These are phyloP conservation scores for Euzophera pinguis DNA, from an alignment of 2,888 invertebrate genomes.

Conservation along the genomic window DNA sequence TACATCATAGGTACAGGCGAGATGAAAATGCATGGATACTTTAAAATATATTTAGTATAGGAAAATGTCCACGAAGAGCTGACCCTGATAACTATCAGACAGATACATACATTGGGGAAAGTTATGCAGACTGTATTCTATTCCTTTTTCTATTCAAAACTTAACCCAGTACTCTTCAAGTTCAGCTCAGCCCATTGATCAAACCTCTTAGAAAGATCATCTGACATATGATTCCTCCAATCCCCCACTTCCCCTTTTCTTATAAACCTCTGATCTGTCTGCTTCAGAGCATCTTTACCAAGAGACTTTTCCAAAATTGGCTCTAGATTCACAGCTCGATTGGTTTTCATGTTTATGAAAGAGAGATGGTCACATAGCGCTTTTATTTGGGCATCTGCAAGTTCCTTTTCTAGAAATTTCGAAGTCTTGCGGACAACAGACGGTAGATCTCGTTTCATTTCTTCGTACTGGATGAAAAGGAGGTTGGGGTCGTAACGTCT, in stretches of 20 bases:
- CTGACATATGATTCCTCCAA: slow-evolving; percentile 88
- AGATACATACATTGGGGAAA: no score
- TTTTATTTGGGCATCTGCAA: slow-evolving; percentile 83
- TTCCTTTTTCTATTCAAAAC: slow-evolving; percentile 73
- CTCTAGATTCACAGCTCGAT: slow-evolving; percentile 88
- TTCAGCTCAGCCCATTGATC: slow-evolving; percentile 85
- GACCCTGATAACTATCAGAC: no score
- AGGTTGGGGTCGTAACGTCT: slow-evolving; percentile 84
- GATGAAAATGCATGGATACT: no score
- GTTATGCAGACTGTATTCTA: no score
- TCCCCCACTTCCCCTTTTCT: slow-evolving; percentile 90
- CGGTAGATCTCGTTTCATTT: slow-evolving; percentile 87
- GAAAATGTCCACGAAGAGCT: no score
- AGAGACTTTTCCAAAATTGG: slow-evolving; percentile 79
- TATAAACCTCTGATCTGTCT: slow-evolving; percentile 82
- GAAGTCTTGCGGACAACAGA: slow-evolving; percentile 85
- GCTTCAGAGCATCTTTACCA: slow-evolving; percentile 57
- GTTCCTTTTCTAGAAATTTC: slow-evolving; percentile 82
- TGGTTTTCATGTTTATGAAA: slow-evolving; percentile 90
- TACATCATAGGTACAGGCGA: no score
- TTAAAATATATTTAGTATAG: no score
- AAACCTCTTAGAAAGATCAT: slow-evolving; percentile 84
- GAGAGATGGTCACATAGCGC: slow-evolving; percentile 86
- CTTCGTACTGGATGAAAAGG: slow-evolving; percentile 89
- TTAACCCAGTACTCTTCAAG: slow-evolving; percentile 80